Conservation (phyloP, 2,888 invertebrate genomes). For the Antheraea yamamai region DNA sequence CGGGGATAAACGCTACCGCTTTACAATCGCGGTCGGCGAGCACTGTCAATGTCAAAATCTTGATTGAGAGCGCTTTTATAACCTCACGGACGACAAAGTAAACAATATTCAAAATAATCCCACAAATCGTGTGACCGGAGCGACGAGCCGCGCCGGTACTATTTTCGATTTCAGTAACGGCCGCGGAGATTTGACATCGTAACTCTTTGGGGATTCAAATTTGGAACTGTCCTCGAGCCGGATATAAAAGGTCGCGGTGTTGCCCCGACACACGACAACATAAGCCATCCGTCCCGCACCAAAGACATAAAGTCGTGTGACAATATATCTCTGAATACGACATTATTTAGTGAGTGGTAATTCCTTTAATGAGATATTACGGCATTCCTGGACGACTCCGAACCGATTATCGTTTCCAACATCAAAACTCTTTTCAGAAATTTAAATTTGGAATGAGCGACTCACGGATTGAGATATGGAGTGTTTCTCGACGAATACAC, state of each 20-base stretch:
- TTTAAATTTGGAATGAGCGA: constrained; percentile 71
- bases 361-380: constrained; percentile 72
- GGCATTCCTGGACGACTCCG: constrained; percentile 66
- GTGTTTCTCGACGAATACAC: constrained; percentile 63
- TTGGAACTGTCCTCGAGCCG: constrained; percentile 55
- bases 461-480: constrained; percentile 70
- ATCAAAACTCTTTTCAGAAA: constrained; percentile 76
- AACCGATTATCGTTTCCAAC: constrained; percentile 71
- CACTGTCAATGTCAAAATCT: constrained; percentile 61
- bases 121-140: constrained; percentile 38
- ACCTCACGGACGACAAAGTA: constrained; percentile 56
- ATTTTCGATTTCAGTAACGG: constrained; percentile 65
- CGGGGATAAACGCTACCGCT: constrained; percentile 48
- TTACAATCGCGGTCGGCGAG: constrained; percentile 45
- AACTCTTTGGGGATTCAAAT: constrained; percentile 71
- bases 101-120: constrained; percentile 53
- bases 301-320: constrained; percentile 53
- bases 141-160: constrained; percentile 47
- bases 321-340: constrained; percentile 44
- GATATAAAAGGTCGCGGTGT: constrained; percentile 42
- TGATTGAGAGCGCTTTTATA: constrained; percentile 62
- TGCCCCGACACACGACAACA: constrained; percentile 39
- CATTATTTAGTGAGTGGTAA: constrained; percentile 46
- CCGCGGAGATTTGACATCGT: constrained; percentile 70
- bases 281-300: constrained; percentile 42